A percentile compares a stretch with the other conserved stretches of the same genome.
phyloP scores from a whole-genome alignment of 2,888 invertebrate genomes.

The Margaritifera margaritifera region DNA sequence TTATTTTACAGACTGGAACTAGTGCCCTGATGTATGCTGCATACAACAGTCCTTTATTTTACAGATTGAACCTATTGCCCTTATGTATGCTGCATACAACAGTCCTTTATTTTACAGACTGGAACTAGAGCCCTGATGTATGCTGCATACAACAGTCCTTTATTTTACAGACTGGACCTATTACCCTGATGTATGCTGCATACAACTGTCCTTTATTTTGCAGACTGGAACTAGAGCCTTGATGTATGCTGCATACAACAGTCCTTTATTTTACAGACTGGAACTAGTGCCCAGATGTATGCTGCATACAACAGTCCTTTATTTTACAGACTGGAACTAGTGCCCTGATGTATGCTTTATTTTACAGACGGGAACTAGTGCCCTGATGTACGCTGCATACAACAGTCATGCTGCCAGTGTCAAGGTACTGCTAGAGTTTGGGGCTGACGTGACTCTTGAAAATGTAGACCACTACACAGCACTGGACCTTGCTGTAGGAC shows the following conservation, averaged over 20 bases:
- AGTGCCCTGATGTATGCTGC: constrained; percentile 94
- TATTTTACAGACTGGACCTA: constrained; percentile 85
- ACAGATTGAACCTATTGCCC: constrained; percentile 88
- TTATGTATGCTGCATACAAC: constrained; percentile 92
- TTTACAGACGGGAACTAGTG: constrained; percentile 86
- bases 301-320: constrained; percentile 91
- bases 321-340: constrained; percentile 86
- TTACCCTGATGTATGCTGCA: constrained; percentile 92
- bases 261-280: constrained; percentile 84
- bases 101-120: constrained; percentile 84
- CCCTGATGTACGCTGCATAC: constrained; percentile 91
- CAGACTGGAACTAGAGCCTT: constrained; percentile 91
- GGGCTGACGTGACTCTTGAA: constrained; percentile 85
- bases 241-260: constrained; percentile 92
- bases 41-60: constrained; percentile 84
- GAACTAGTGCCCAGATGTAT: constrained; percentile 92
- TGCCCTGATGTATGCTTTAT: constrained; percentile 91
- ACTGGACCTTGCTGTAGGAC: constrained; percentile 84
- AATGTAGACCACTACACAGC: constrained; percentile 90
- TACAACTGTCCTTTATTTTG: constrained; percentile 84
- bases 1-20: constrained; percentile 84
- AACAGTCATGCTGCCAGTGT: constrained; percentile 92
- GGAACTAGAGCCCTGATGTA: constrained; percentile 94
- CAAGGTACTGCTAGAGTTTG: constrained; percentile 85
- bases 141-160: constrained; percentile 90